A percentile compares a stretch with the other conserved stretches of the same genome.
phyloP scores from a whole-genome alignment of 1,140 invertebrate genomes.

The Achroia grisella region DNA sequence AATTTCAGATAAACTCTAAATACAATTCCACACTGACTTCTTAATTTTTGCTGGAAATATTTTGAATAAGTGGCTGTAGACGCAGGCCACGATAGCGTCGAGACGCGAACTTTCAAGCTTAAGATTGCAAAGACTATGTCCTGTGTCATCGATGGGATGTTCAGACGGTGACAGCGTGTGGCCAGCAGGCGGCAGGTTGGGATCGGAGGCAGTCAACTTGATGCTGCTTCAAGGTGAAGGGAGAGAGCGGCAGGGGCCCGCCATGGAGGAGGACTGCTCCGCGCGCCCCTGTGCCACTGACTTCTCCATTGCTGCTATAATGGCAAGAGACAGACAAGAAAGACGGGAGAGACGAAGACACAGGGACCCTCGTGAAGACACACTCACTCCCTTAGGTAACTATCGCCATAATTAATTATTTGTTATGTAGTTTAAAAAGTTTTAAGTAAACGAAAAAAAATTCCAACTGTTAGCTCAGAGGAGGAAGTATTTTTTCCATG shows the following conservation, averaged over 20 bases:
- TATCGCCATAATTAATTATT: too few relatives aligned
- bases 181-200: conserved; percentile 32
- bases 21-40: too few relatives aligned
- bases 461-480: too few relatives aligned
- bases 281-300: conserved; percentile 84
- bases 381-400: conserved; percentile 60
- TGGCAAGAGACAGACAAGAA: conserved; percentile 79
- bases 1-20: too few relatives aligned
- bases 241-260: conserved; percentile 44
- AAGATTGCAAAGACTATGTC: conserved; percentile 42
- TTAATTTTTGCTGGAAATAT: not conserved
- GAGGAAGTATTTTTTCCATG: too few relatives aligned
- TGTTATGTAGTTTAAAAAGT: too few relatives aligned
- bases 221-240: conserved; percentile 69
- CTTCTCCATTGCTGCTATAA: conserved; percentile 92
- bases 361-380: conserved; percentile 66
- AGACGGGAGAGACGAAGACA: conserved; percentile 55
- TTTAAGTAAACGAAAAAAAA: too few relatives aligned
- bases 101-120: conserved; percentile 10
- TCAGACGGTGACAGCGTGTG: conserved; percentile 57
- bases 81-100: conserved; percentile 8
- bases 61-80: conserved; percentile 1
- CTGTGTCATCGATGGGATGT: conserved; percentile 57
- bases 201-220: conserved; percentile 48
- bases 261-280: conserved; percentile 75